Conservation (phyloP, 1,140 invertebrate genomes). For the Globodera ellingtonae region DNA sequence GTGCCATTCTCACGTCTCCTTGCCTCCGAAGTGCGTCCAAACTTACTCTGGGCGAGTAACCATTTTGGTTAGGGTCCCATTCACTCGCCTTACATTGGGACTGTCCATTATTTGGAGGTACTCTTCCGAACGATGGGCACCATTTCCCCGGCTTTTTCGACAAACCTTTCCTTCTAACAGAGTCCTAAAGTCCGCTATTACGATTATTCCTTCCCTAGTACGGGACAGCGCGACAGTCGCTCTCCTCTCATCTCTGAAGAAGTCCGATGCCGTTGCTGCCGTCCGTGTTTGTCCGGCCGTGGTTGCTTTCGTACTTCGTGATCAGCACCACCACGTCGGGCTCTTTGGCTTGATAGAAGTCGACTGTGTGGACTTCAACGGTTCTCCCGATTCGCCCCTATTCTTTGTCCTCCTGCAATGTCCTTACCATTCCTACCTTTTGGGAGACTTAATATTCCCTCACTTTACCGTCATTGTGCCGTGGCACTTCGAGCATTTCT, state of each 20-base stretch:
- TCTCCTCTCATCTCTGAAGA: neutral
- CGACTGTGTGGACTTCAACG: no score
- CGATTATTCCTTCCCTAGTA: neutral
- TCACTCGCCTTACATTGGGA: neutral
- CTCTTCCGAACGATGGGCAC: neutral
- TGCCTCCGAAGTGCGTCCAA: neutral
- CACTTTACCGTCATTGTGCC: neutral
- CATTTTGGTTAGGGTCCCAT: neutral
- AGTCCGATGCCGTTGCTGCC: no score
- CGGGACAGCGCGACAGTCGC: neutral
- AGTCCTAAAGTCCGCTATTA: neutral
- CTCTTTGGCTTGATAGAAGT: no score
- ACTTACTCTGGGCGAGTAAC: neutral
- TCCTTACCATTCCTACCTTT: no score
- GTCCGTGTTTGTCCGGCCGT: no score
- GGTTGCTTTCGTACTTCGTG: no score
- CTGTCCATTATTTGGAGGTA: neutral
- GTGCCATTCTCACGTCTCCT: neutral
- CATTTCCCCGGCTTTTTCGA: neutral
- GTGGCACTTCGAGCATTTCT: neutral
- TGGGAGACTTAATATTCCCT: neutral
- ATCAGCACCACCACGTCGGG: no score
- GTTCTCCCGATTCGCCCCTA: no score
- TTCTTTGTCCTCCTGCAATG: no score
- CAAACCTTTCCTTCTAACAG: neutral